phyloP scores from a whole-genome alignment of 1,140 invertebrate genomes.

The Brachionus sp. region DNA sequence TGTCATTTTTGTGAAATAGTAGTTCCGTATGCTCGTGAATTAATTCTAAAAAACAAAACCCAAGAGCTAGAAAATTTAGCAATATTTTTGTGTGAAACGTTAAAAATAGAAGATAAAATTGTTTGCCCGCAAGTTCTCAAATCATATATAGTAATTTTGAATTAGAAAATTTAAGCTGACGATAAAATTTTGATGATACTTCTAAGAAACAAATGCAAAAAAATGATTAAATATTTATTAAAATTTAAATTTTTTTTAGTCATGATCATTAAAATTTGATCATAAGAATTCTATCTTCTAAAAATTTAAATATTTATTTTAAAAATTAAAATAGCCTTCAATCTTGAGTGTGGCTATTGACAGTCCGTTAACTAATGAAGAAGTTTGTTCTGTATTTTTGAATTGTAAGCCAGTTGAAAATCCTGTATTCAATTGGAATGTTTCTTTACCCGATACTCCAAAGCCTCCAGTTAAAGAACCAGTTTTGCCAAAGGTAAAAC shows the following conservation, averaged over 20 bases:
- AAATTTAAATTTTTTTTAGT: too few species aligned
- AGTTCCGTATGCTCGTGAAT: neutral
- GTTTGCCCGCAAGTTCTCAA: conserved; percentile 33
- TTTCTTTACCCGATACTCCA: conserved; percentile 12
- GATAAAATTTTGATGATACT: neutral
- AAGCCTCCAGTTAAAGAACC: conserved; percentile 19
- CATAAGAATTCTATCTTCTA: too few species aligned
- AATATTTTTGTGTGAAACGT: conserved; percentile 13
- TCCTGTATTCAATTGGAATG: conserved; percentile 39
- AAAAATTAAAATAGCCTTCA: neutral
- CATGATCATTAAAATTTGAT: too few species aligned
- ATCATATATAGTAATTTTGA: neutral
- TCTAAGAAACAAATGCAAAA: too few species aligned
- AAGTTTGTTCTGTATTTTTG: neutral
- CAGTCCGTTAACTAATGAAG: neutral
- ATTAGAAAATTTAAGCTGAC: too few species aligned
- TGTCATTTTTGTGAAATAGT: conserved; percentile 17
- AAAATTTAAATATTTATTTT: too few species aligned
- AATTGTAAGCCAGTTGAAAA: neutral
- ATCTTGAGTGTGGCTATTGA: neutral
- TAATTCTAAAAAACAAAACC: neutral
- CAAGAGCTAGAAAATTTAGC: conserved; percentile 6
- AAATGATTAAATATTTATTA: too few species aligned
- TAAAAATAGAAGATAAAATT: conserved; percentile 36
- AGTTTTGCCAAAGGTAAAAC: neutral